phyloP scores from a whole-genome alignment of 2,797 vertebrate genomes.

The Tokudaia tokunoshimensis region DNA sequence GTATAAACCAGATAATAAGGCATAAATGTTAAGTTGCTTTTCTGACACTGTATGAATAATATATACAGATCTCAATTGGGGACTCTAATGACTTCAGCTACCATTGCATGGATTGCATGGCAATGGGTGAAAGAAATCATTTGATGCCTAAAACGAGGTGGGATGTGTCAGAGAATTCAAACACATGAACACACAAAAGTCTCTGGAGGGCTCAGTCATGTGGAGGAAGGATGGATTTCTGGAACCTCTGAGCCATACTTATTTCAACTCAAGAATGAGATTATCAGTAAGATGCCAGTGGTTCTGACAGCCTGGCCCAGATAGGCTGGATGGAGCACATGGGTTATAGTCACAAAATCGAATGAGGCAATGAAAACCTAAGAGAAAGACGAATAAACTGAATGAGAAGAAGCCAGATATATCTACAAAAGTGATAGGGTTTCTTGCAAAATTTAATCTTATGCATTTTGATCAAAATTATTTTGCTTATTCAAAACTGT shows the following conservation, averaged over 20 bases:
- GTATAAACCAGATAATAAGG: constrained; percentile 24
- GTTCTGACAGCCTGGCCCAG: neutral
- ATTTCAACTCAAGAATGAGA: neutral
- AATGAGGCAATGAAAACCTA: neutral
- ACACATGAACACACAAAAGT: neutral
- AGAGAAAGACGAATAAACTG: constrained; percentile 36
- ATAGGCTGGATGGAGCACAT: neutral
- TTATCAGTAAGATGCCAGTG: neutral
- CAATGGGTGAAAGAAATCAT: neutral
- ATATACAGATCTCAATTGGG: neutral
- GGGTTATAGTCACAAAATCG: neutral
- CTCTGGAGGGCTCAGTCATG: neutral
- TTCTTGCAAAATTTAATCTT: neutral
- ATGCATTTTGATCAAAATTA: neutral
- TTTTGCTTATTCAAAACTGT: neutral
- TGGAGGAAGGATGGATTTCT: neutral
- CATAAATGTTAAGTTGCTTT: neutral
- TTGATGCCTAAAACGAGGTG: neutral
- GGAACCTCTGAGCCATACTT: neutral
- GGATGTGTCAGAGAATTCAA: neutral
- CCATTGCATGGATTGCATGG: neutral
- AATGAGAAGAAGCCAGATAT: neutral
- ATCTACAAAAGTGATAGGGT: neutral
- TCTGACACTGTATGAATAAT: neutral
- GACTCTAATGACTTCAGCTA: neutral